Evolutionary conservation across 2,113 vertebrate genomes (phyloP).

Genomic region (Progne subis): DNA sequence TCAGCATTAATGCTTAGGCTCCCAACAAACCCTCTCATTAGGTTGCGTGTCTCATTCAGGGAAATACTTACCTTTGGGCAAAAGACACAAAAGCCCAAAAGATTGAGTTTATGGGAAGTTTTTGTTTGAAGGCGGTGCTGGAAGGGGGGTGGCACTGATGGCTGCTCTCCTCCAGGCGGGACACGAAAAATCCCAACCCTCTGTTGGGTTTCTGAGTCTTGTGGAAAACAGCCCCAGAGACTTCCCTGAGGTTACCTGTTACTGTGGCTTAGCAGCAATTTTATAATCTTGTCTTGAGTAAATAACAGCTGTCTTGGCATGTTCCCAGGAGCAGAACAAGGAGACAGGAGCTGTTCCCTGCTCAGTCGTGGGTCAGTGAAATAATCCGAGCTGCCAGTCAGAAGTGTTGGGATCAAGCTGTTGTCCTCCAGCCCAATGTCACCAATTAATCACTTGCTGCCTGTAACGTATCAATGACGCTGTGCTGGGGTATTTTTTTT

Average conservation of each 20-base stretch:
- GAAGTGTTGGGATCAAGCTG: neutral
- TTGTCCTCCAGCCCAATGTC: constrained; percentile 20
- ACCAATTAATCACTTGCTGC: neutral
- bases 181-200: neutral
- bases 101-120: neutral
- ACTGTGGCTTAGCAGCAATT: neutral
- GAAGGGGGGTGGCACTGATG: neutral
- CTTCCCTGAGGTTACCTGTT: neutral
- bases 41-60: neutral
- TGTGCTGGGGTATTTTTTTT: neutral
- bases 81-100: neutral
- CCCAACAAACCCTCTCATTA: neutral
- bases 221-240: neutral
- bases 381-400: neutral
- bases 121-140: neutral
- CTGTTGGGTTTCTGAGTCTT: neutral
- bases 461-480: neutral
- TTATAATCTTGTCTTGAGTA: constrained; percentile 40
- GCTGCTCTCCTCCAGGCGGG: neutral
- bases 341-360: neutral
- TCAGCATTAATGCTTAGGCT: neutral
- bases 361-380: neutral
- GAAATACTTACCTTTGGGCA: neutral
- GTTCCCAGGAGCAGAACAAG: constrained; percentile 11
- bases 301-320: constrained; percentile 9